Conservation (phyloP, 2,888 invertebrate genomes). For the Ischnura elegans region DNA sequence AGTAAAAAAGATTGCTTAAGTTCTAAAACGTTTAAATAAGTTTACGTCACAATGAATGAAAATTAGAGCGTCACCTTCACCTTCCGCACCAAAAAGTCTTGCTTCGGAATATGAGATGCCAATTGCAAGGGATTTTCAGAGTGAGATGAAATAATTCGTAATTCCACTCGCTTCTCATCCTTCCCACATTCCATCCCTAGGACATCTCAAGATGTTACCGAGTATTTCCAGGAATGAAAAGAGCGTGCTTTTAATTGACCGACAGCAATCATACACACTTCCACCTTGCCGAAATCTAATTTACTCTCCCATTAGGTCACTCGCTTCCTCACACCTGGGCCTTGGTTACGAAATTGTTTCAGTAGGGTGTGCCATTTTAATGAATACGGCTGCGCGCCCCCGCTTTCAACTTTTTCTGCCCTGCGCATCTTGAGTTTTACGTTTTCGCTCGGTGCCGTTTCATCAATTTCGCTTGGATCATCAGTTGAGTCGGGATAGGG, state of each 20-base stretch:
- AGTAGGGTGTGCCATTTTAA: background rate
- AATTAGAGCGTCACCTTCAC: too few species aligned
- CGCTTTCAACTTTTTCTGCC: background rate
- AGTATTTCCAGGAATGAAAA: too few species aligned
- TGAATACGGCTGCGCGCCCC: background rate
- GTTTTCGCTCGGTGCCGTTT: background rate
- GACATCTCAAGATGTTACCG: too few species aligned
- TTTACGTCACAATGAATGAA: too few species aligned
- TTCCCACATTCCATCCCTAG: too few species aligned
- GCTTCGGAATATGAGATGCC: too few species aligned
- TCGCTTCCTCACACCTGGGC: background rate
- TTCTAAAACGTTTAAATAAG: too few species aligned
- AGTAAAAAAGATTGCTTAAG: too few species aligned
- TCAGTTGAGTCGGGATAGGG: background rate
- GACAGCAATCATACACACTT: background rate
- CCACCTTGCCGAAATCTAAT: slow-evolving; percentile 5
- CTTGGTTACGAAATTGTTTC: background rate
- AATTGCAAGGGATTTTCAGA: background rate
- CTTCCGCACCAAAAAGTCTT: background rate
- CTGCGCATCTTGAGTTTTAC: background rate
- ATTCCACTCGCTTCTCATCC: too few species aligned
- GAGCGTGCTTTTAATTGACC: background rate
- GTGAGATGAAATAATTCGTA: background rate
- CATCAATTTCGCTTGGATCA: background rate
- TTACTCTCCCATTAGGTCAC: background rate